Percentiles rank a stretch among this genome's conserved stretches.
phyloP scores from a whole-genome alignment of 2,888 invertebrate genomes.

The Philereme transversata region DNA sequence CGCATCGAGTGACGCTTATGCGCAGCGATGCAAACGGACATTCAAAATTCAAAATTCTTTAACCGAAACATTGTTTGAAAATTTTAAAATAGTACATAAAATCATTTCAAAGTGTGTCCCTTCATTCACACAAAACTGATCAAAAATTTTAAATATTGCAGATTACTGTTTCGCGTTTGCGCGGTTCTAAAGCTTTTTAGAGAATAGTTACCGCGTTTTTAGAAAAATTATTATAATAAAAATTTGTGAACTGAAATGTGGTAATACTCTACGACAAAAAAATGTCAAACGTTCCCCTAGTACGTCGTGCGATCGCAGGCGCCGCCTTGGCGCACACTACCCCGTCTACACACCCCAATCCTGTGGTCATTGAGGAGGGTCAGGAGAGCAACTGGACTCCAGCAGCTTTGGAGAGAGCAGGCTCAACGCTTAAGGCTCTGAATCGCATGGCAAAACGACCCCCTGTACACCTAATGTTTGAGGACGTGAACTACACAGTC shows the following conservation, averaged over 20 bases:
- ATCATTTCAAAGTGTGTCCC: too few relatives aligned
- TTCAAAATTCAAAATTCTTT: constrained; percentile 28
- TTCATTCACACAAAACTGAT: too few relatives aligned
- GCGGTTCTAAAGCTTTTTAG: too few relatives aligned
- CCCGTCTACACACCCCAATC: constrained; percentile 44
- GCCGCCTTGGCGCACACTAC: constrained; percentile 61
- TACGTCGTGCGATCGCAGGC: constrained; percentile 72
- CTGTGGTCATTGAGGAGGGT: constrained; percentile 49
- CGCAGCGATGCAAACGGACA: constrained; percentile 44
- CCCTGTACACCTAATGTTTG: constrained; percentile 84
- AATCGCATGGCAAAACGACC: constrained; percentile 84
- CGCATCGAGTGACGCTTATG: constrained; percentile 46
- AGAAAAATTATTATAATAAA: neutral
- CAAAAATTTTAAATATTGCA: too few relatives aligned
- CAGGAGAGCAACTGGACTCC: constrained; percentile 75
- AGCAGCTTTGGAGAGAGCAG: constrained; percentile 76
- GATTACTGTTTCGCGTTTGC: too few relatives aligned
- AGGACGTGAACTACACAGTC: constrained; percentile 83
- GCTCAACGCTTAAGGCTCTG: constrained; percentile 77
- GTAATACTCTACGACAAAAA: constrained; percentile 32
- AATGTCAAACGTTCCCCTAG: constrained; percentile 70
- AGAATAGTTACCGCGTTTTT: too few relatives aligned
- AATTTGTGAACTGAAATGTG: constrained; percentile 5
- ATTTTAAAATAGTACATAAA: neutral
- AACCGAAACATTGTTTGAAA: constrained; percentile 10